These are phyloP conservation scores for Lepus timidus DNA, from an alignment of 2,113 vertebrate species.

Conservation along the genomic window DNA sequence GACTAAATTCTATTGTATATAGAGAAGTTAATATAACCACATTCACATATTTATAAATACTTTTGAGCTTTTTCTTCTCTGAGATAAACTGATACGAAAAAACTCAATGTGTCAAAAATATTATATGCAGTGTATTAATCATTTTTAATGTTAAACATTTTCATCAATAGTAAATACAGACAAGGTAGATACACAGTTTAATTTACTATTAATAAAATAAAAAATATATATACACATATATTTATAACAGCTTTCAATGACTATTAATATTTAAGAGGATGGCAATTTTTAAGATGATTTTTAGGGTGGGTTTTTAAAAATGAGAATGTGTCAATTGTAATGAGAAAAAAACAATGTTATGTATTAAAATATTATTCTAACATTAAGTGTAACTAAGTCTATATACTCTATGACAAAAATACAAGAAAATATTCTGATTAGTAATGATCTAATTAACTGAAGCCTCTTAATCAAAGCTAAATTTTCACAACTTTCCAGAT, in stretches of 20 bases:
- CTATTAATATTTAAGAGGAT: not conserved
- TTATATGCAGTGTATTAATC: not conserved
- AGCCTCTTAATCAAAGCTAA: not conserved
- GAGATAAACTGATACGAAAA: not conserved
- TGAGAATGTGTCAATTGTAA: not conserved
- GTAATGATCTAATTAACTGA: constrained; percentile 14
- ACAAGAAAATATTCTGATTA: not conserved
- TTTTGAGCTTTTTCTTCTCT: constrained; percentile 47
- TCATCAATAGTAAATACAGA: not conserved
- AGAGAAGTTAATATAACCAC: not conserved
- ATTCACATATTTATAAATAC: constrained; percentile 23
- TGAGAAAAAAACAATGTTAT: not conserved
- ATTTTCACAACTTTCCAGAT: constrained; percentile 27
- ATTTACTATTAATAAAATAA: not conserved
- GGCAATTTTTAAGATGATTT: constrained; percentile 43
- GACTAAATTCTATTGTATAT: not conserved
- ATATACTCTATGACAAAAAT: not conserved
- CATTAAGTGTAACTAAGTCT: constrained; percentile 15
- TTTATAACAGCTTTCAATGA: not conserved
- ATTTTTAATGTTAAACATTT: not conserved
- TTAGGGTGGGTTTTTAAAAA: constrained; percentile 23
- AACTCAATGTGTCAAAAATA: not conserved
- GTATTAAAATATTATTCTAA: not conserved
- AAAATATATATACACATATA: not conserved
- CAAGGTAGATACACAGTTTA: not conserved